A percentile compares a stretch with the other conserved stretches of the same genome.
Evolutionary conservation across 2,888 invertebrate genomes (phyloP).

Genomic region (Noctuana brunneofusca): DNA sequence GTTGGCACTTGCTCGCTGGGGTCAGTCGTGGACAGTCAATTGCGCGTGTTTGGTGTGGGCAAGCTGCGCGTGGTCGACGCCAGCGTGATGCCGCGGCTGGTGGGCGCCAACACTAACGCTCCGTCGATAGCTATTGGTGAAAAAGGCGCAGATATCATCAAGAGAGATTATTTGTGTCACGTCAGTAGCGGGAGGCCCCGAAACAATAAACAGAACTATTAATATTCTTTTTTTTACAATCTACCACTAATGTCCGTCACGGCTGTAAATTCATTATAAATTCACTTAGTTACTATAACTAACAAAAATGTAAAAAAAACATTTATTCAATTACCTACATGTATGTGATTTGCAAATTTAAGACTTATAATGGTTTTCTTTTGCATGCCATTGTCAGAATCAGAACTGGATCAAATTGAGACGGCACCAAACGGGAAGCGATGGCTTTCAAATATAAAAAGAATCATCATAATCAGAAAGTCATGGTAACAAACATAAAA

Average conservation of each 20-base stretch:
- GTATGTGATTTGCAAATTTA: too few relatives aligned
- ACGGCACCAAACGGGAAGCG: too few relatives aligned
- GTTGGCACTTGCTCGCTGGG: constrained; percentile 51
- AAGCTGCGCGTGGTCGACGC: constrained; percentile 48
- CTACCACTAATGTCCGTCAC: not conserved
- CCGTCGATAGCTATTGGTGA: constrained; percentile 47
- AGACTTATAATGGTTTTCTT: too few relatives aligned
- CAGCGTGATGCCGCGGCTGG: constrained; percentile 44
- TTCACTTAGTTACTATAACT: too few relatives aligned
- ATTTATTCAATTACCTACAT: too few relatives aligned
- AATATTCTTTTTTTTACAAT: not conserved
- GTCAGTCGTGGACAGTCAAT: constrained; percentile 34
- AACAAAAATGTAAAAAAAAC: too few relatives aligned
- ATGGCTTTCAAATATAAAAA: too few relatives aligned
- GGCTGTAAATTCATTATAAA: too few relatives aligned
- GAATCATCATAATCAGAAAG: too few relatives aligned
- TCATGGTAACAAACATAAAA: too few relatives aligned
- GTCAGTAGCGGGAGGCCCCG: not conserved
- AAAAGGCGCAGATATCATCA: constrained; percentile 42
- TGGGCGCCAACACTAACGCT: constrained; percentile 47
- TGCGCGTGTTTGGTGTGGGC: constrained; percentile 44
- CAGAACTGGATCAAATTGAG: too few relatives aligned
- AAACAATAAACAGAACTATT: not conserved
- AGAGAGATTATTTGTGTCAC: constrained; percentile 19
- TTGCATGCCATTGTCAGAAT: too few relatives aligned